These are phyloP conservation scores for Diarsia rubi DNA, from an alignment of 2,888 invertebrate species.

Conservation along the genomic window DNA sequence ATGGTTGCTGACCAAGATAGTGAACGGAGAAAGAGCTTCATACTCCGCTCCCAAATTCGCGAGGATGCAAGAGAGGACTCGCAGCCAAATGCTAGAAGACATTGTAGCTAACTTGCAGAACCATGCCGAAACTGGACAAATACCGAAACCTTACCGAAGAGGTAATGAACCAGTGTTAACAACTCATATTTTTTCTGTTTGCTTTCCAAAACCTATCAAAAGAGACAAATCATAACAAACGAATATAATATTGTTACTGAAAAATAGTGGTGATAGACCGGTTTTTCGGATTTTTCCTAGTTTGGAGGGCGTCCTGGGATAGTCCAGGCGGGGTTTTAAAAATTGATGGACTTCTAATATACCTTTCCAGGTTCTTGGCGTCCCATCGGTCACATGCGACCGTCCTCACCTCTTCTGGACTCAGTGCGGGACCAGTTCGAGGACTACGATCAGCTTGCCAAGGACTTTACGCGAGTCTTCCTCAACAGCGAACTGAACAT, in stretches of 20 bases:
- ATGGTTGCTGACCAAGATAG: conserved; percentile 98
- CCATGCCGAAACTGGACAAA: conserved; percentile 98
- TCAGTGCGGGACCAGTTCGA: conserved; percentile 98
- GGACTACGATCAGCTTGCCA: conserved; percentile 97
- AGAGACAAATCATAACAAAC: not conserved
- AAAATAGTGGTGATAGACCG: not conserved
- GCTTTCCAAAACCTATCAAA: not conserved
- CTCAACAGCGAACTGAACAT: conserved; percentile 95
- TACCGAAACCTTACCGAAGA: conserved; percentile 97
- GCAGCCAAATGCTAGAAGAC: conserved; percentile 98
- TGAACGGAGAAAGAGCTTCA: conserved; percentile 97
- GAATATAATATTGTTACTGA: not conserved
- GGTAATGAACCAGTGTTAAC: conserved; percentile 82
- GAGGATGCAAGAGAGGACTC: conserved; percentile 97
- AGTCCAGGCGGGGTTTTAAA: not conserved
- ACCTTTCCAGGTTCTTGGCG: conserved; percentile 95
- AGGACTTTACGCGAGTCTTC: conserved; percentile 97
- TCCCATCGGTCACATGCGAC: conserved; percentile 98
- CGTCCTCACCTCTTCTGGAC: conserved; percentile 97
- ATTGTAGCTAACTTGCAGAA: conserved; percentile 98
- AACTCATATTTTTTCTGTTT: not conserved
- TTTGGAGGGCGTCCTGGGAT: not conserved
- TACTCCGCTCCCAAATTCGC: conserved; percentile 99
- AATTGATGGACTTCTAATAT: not conserved
- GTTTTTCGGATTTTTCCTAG: not conserved